phyloP scores from a whole-genome alignment of 2,113 vertebrate genomes.

The Sardina pilchardus region DNA sequence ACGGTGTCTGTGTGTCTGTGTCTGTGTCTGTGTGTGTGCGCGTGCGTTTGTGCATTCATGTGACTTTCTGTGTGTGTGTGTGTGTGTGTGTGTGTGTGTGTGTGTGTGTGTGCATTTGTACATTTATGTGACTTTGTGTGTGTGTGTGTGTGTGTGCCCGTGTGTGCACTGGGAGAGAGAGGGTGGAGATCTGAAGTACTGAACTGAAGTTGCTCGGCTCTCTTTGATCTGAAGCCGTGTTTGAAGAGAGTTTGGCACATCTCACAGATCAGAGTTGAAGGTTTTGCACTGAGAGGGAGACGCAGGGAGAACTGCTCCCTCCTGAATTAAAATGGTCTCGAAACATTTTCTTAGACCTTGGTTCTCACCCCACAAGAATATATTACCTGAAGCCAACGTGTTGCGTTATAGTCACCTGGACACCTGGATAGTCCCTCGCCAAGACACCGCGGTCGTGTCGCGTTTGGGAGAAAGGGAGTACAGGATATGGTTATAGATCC shows the following conservation, averaged over 20 bases:
- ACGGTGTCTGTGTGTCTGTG: background rate
- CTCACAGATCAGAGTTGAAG: background rate
- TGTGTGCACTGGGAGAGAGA: background rate
- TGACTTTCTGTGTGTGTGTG: background rate
- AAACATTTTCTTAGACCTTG: background rate
- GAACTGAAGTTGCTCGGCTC: conserved; percentile 2
- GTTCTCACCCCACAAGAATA: background rate
- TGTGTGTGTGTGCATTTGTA: background rate
- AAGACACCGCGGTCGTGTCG: background rate
- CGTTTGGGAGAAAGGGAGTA: background rate
- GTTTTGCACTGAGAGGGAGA: background rate
- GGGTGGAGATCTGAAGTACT: conserved; percentile 7
- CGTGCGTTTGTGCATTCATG: background rate
- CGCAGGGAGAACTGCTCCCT: background rate
- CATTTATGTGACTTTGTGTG: background rate
- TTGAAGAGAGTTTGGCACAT: background rate
- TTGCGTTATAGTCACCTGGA: background rate
- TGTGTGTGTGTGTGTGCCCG: background rate
- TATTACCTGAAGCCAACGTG: background rate
- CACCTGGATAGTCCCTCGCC: background rate
- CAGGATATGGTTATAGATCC: background rate
- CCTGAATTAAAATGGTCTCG: background rate
- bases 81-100: background rate
- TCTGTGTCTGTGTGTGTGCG: background rate
- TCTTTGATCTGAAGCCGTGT: conserved; percentile 3